Conservation (phyloP, 2,888 invertebrate species). For the Eristalis arbustorum region DNA sequence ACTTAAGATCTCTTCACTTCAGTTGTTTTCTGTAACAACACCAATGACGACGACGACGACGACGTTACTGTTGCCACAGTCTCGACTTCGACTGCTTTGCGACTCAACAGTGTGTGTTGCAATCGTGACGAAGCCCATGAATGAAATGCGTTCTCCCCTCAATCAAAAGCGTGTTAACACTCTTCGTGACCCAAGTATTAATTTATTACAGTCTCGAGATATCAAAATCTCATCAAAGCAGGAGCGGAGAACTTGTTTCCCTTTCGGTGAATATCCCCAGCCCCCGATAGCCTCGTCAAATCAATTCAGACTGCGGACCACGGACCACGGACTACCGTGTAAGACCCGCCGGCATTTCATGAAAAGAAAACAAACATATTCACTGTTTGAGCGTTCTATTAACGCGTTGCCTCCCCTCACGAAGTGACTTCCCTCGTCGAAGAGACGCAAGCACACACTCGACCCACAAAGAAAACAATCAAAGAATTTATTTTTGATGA, state of each 20-base stretch:
- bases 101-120: neutral
- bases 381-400: conserved; percentile 18
- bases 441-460: neutral
- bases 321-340: neutral
- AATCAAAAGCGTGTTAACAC: conserved; percentile 65
- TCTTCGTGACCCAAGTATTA: conserved; percentile 63
- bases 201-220: conserved; percentile 42
- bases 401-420: neutral
- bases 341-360: neutral
- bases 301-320: no score
- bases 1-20: no score
- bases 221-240: conserved; percentile 51
- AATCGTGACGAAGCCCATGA: conserved; percentile 28
- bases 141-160: conserved; percentile 27
- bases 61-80: no score
- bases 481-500: conserved; percentile 37
- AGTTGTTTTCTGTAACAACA: no score
- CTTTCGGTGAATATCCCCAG: neutral
- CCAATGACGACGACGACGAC: no score
- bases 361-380: neutral
- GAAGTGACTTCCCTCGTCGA: neutral
- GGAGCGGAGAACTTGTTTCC: conserved; percentile 17
- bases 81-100: no score
- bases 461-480: neutral
- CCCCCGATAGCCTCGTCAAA: no score